A percentile compares a stretch with the other conserved stretches of the same genome.
phyloP scores from a whole-genome alignment of 1,140 invertebrate species.

The Neodiprion lecontei region DNA sequence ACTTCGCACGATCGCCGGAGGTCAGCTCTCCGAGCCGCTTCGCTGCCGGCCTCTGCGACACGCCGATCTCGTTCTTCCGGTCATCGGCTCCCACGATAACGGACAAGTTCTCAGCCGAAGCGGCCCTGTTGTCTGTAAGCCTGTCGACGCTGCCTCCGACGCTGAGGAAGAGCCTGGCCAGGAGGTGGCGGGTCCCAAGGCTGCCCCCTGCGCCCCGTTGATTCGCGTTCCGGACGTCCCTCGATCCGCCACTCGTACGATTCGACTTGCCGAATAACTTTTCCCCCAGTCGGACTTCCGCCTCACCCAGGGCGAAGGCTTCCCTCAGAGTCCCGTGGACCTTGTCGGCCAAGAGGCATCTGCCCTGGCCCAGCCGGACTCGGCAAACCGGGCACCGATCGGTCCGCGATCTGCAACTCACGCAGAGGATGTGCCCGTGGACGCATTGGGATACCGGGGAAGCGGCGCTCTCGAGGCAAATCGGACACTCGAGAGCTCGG shows the following conservation, averaged over 20 bases:
- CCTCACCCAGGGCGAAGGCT: constrained; percentile 41
- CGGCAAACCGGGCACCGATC: constrained; percentile 70
- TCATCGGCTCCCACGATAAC: constrained; percentile 19
- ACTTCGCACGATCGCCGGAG: constrained; percentile 45
- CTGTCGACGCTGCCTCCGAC: constrained; percentile 3
- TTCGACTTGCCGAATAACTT: constrained; percentile 45
- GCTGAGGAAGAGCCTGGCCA: not conserved
- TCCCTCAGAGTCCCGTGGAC: constrained; percentile 54
- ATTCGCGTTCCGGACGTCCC: constrained; percentile 13
- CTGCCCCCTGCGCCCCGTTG: constrained; percentile 9
- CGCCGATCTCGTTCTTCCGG: not conserved
- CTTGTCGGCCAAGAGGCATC: constrained; percentile 66
- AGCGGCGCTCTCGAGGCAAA: constrained; percentile 65
- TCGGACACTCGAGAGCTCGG: constrained; percentile 69
- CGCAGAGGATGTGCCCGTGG: constrained; percentile 71
- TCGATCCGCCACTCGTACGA: constrained; percentile 15
- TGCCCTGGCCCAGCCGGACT: constrained; percentile 59
- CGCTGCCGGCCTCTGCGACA: constrained; percentile 13
- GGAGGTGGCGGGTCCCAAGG: not conserved
- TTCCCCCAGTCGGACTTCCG: constrained; percentile 39
- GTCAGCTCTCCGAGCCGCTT: constrained; percentile 26
- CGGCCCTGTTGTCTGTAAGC: constrained; percentile 35
- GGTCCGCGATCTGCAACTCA: constrained; percentile 65
- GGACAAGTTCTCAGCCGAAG: constrained; percentile 53
- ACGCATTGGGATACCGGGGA: constrained; percentile 72